phyloP scores from a whole-genome alignment of 2,113 vertebrate genomes.

The Ancistrus triradiatus region DNA sequence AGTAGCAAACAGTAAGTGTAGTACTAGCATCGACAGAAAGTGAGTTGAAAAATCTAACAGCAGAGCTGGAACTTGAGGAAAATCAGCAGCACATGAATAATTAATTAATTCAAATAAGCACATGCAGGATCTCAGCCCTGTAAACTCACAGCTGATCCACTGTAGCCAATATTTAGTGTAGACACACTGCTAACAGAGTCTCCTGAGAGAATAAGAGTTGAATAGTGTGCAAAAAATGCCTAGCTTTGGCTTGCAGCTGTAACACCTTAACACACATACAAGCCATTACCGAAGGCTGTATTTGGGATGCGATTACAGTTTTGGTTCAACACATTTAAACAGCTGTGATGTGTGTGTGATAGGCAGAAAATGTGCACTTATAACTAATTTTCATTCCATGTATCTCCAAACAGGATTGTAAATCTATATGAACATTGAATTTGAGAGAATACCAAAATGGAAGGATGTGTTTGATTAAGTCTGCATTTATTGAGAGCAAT shows the following conservation, averaged over 20 bases:
- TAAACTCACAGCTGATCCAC: constrained; percentile 52
- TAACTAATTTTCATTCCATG: no score
- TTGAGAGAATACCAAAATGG: no score
- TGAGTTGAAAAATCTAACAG: constrained; percentile 14
- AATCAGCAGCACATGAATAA: constrained; percentile 62
- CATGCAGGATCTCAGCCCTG: constrained; percentile 49
- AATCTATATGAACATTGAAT: no score
- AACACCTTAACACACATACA: constrained; percentile 48
- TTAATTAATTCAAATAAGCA: constrained; percentile 62
- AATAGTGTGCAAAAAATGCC: constrained; percentile 17
- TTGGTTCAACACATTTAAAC: constrained; percentile 53
- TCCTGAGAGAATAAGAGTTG: constrained; percentile 34
- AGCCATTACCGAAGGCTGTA: constrained; percentile 47
- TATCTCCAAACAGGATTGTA: no score
- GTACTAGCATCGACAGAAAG: constrained; percentile 27
- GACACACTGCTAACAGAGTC: constrained; percentile 50
- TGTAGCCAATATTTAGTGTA: constrained; percentile 55
- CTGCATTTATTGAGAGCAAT: constrained; percentile 32
- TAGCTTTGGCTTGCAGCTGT: constrained; percentile 44
- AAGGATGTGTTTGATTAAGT: no score
- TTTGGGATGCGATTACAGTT: constrained; percentile 51
- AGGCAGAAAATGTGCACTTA: neutral
- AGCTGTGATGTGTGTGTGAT: neutral
- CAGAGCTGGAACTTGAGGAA: constrained; percentile 45
- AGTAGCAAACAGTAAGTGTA: constrained; percentile 1